Conservation (phyloP, 92 coral and sea anemone genomes). For the Paramuricea clavata region DNA sequence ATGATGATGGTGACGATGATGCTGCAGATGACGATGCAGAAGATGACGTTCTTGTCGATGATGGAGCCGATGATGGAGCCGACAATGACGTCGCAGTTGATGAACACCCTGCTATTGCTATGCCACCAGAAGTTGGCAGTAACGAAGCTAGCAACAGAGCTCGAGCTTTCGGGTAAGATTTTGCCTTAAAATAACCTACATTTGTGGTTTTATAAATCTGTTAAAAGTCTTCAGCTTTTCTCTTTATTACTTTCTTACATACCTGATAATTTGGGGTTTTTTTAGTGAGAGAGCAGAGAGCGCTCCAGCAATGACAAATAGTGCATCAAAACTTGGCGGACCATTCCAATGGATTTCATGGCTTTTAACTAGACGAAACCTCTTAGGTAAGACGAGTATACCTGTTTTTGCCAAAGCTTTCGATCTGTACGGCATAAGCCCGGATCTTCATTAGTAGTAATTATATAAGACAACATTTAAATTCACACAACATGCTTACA, state of each 20-base stretch:
- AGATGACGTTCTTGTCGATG: neutral
- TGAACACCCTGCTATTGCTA: neutral
- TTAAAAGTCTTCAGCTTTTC: neutral
- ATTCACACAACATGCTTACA: too few species aligned
- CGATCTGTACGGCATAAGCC: too few species aligned
- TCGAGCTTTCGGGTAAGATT: neutral
- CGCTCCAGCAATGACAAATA: neutral
- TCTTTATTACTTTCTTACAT: neutral
- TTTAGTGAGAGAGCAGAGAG: slow-evolving; percentile 7
- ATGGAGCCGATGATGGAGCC: neutral
- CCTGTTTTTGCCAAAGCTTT: too few species aligned
- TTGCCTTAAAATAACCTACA: neutral
- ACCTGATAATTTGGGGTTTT: too few species aligned
- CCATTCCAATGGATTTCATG: neutral
- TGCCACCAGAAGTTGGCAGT: neutral
- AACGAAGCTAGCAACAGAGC: neutral
- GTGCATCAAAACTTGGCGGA: slow-evolving; percentile 30
- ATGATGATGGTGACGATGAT: neutral
- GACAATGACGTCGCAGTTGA: neutral
- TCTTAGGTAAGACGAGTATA: neutral
- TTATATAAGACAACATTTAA: too few species aligned
- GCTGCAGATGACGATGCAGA: neutral
- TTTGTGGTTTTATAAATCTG: too few species aligned
- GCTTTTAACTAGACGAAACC: slow-evolving; percentile 7
- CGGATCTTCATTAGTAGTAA: too few species aligned